Evolutionary conservation across 2,797 vertebrate species (phyloP).

Genomic region (Kryptopterus vitreolus): DNA sequence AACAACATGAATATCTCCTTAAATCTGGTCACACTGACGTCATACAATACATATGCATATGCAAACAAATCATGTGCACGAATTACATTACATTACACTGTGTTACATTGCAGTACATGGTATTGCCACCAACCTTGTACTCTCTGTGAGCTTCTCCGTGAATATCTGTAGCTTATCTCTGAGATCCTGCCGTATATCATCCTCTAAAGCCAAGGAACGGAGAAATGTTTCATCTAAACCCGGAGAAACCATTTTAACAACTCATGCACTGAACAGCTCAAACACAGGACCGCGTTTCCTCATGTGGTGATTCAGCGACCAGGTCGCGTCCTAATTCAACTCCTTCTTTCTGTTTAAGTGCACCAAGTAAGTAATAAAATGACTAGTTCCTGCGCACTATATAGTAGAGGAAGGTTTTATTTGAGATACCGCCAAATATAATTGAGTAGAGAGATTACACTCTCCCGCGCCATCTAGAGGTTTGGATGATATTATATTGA

Average conservation of each 20-base stretch:
- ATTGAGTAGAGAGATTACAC: neutral
- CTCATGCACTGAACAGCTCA: neutral
- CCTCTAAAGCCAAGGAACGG: conserved; percentile 2
- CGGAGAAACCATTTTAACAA: conserved; percentile 17
- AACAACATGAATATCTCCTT: too few species aligned
- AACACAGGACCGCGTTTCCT: neutral
- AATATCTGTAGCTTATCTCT: conserved; percentile 37
- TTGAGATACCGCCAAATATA: neutral
- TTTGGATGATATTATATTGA: neutral
- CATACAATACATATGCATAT: too few species aligned
- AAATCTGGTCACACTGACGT: too few species aligned
- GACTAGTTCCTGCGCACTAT: neutral
- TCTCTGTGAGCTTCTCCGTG: conserved; percentile 35
- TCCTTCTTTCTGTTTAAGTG: neutral
- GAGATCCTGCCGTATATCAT: conserved; percentile 19
- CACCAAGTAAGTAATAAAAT: neutral
- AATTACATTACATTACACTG: too few species aligned
- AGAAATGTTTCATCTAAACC: conserved; percentile 14
- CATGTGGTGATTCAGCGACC: neutral
- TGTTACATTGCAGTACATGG: neutral
- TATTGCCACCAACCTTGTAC: conserved; percentile 30
- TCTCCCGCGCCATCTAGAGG: neutral
- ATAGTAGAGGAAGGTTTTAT: neutral
- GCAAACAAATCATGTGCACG: too few species aligned
- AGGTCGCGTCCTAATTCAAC: neutral